Conservation (phyloP, 1,140 invertebrate species). For the Heliconius eleuchia region DNA sequence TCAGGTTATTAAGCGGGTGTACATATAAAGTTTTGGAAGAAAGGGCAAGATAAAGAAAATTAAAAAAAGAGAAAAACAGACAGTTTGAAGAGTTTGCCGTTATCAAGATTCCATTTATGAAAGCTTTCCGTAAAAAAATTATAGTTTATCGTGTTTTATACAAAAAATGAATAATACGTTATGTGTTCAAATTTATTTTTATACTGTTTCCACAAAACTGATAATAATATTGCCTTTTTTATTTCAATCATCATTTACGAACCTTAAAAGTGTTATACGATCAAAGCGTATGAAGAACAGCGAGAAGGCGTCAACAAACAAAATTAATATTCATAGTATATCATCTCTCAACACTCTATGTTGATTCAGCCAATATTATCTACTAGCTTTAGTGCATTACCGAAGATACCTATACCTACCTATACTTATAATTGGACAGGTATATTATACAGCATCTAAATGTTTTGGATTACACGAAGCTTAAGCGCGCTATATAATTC, state of each 20-base stretch:
- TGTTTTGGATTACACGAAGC: slow-evolving; percentile 15
- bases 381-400: slow-evolving; percentile 29
- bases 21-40: too few relatives aligned
- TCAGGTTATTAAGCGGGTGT: too few relatives aligned
- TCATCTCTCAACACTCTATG: slow-evolving; percentile 36
- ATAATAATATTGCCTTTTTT: too few relatives aligned
- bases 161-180: too few relatives aligned
- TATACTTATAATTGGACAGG: slow-evolving; percentile 15
- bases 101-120: too few relatives aligned
- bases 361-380: slow-evolving; percentile 63
- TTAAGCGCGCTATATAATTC: slow-evolving; percentile 14
- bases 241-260: background rate
- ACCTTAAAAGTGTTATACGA: background rate
- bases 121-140: too few relatives aligned
- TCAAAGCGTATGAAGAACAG: background rate
- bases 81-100: too few relatives aligned
- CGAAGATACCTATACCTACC: slow-evolving; percentile 38
- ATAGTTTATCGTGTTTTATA: too few relatives aligned
- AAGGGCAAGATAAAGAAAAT: too few relatives aligned
- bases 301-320: background rate
- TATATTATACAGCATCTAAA: slow-evolving; percentile 41
- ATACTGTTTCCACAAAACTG: too few relatives aligned
- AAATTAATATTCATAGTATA: slow-evolving; percentile 11
- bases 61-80: too few relatives aligned
- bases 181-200: too few relatives aligned